Evolutionary conservation across 2,797 vertebrate species (phyloP), one percentile per base, ranked within the genome.

Genomic region (Petrocephalus schoutedeni): DNA sequence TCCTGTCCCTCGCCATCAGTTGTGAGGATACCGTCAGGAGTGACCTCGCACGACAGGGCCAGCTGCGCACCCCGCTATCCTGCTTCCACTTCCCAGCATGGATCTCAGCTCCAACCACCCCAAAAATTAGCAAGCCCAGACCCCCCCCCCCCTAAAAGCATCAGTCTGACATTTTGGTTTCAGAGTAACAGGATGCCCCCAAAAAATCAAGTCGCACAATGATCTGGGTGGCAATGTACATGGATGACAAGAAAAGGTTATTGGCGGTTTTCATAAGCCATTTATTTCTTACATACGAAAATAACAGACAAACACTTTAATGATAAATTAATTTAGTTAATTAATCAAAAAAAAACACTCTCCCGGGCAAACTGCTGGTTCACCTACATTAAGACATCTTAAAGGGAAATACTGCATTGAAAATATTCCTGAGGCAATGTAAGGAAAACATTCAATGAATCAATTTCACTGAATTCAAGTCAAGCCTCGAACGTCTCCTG

Each of bases 31-130:
- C 56, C 85, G 87, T 87, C 90, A 41, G 74, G n/a, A 28, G 54
- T 59, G 64, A 87, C 85, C 80, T 88, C n/a, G 28, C 86, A 80
- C 85, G n/a, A 74, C 83, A 21, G 67, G 49, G 87, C 71, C 86
- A 82, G 56, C 16, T 86, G 64, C 86, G 41, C 19, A 82, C 32
- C 14, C 45, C 87, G 5, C 87, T 82, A 87, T 85, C 53, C 86
- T 88, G 10, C 89, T 84, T 89, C 88, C 89, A 88, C 23, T 49
- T 92, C 90, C 90, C 91, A 92, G 56, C 91, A 91, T 89, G 89
- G 89, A 91, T 88, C 89, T 87, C 54, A 71, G 28, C 85, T 87
- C 51, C 54, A 85, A 61, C 21, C 16, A 9, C 85, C 61, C 71
- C 32, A 80, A n/a, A 83, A 53, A 49, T 85, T 77, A 86, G 85